Conservation (phyloP, 92 coral and sea anemone species). For the Metridium senile region DNA sequence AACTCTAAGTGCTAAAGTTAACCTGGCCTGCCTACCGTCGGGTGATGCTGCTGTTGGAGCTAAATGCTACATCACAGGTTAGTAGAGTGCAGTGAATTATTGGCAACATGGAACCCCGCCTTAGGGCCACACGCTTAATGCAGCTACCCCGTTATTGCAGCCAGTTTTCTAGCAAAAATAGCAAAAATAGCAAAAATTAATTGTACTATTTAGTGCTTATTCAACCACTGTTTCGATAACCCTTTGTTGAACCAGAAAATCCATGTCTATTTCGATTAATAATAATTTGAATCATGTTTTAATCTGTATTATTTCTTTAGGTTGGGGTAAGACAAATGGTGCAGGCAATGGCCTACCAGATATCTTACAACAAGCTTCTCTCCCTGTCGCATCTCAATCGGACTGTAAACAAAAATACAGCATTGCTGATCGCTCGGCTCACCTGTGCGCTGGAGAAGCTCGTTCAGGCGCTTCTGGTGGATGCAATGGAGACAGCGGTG, state of each 20-base stretch:
- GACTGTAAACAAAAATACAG: constrained; percentile 49
- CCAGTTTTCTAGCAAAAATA: no score
- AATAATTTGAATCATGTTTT: background rate
- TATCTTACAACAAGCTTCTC: constrained; percentile 67
- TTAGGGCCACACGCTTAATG: no score
- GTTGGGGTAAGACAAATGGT: constrained; percentile 70
- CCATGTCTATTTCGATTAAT: background rate
- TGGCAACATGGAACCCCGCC: no score
- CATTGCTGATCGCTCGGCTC: constrained; percentile 33
- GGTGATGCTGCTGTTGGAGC: constrained; percentile 15
- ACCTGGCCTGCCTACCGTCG: constrained; percentile 26
- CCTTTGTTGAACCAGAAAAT: background rate
- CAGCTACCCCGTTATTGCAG: no score
- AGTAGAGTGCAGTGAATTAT: no score
- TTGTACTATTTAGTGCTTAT: no score
- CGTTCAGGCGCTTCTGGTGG: constrained; percentile 76
- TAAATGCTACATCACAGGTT: constrained; percentile 40
- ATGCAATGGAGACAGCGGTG: constrained; percentile 80
- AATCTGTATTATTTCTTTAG: constrained; percentile 19
- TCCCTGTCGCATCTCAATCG: constrained; percentile 54
- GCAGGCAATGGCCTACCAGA: constrained; percentile 50
- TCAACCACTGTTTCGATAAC: background rate
- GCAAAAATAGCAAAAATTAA: no score
- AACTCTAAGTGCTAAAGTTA: constrained; percentile 18
- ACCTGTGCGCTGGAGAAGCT: constrained; percentile 72